phyloP scores from a whole-genome alignment of 1,140 invertebrate genomes.

The Musca vetustissima region DNA sequence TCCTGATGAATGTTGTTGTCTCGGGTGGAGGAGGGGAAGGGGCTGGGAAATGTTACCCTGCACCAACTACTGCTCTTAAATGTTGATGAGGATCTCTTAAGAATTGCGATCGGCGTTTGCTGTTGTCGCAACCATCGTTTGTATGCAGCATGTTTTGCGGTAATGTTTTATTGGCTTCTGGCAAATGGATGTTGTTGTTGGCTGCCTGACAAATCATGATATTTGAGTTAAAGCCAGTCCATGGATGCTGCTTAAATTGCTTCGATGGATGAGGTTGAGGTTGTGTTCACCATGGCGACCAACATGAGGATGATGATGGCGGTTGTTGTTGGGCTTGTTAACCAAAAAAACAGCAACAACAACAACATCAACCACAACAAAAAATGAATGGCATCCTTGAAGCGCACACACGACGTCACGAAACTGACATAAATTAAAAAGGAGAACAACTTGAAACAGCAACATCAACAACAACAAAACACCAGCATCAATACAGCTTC shows the following conservation, averaged over 20 bases:
- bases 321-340: conserved; percentile 2
- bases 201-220: conserved; percentile 15
- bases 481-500: background rate
- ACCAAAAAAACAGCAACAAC: too few species aligned
- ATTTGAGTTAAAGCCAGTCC: background rate
- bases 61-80: too few species aligned
- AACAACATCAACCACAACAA: too few species aligned
- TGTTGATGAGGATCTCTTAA: too few species aligned
- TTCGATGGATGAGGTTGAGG: too few species aligned
- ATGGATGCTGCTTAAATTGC: conserved; percentile 1
- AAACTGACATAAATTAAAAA: conserved; percentile 17
- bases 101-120: background rate
- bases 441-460: background rate
- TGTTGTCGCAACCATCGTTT: background rate
- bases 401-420: conserved; percentile 22
- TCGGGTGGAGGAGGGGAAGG: too few species aligned
- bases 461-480: background rate
- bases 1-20: background rate
- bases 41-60: background rate
- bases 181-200: background rate
- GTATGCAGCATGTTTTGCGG: too few species aligned
- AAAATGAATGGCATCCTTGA: conserved; percentile 17
- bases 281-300: too few species aligned
- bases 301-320: too few species aligned
- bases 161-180: too few species aligned